Conservation (phyloP, 2,888 invertebrate genomes). For the Plagodis pulveraria region DNA sequence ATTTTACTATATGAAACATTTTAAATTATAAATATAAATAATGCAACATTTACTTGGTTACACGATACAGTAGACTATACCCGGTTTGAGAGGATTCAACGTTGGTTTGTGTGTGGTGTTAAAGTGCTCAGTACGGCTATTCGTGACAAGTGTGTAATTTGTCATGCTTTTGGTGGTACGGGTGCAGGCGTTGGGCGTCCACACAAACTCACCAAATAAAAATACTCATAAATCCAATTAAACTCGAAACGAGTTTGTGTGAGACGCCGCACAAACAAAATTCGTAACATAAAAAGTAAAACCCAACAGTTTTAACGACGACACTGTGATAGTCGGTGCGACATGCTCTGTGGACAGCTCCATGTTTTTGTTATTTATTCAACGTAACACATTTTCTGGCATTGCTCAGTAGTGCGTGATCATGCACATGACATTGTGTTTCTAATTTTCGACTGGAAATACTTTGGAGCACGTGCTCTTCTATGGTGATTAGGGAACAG, state of each 20-base stretch:
- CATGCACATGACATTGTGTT: slow-evolving; percentile 65
- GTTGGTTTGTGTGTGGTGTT: slow-evolving; percentile 49
- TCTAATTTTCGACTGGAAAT: slow-evolving; percentile 58
- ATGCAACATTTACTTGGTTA: slow-evolving; percentile 37
- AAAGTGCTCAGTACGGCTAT: slow-evolving; percentile 56
- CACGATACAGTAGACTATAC: slow-evolving; percentile 23
- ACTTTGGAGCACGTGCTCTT: background rate
- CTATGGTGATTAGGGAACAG: background rate
- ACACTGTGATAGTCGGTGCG: slow-evolving; percentile 74
- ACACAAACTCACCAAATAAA: slow-evolving; percentile 56
- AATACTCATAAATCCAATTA: slow-evolving; percentile 29
- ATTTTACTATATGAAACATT: slow-evolving; percentile 20
- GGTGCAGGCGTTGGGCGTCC: slow-evolving; percentile 74
- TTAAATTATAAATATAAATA: slow-evolving; percentile 31
- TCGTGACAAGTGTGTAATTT: slow-evolving; percentile 59
- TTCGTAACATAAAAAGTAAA: slow-evolving; percentile 57
- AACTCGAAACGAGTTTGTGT: slow-evolving; percentile 53
- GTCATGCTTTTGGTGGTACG: slow-evolving; percentile 81
- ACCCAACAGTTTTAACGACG: slow-evolving; percentile 65
- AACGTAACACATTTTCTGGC: slow-evolving; percentile 22
- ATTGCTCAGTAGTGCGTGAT: slow-evolving; percentile 46
- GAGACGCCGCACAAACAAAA: slow-evolving; percentile 54
- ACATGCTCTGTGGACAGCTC: slow-evolving; percentile 78
- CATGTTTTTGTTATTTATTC: slow-evolving; percentile 38
- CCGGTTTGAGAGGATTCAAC: slow-evolving; percentile 25